phyloP scores from a whole-genome alignment of 2,113 vertebrate genomes.

The Tenebrosternarchus preto region DNA sequence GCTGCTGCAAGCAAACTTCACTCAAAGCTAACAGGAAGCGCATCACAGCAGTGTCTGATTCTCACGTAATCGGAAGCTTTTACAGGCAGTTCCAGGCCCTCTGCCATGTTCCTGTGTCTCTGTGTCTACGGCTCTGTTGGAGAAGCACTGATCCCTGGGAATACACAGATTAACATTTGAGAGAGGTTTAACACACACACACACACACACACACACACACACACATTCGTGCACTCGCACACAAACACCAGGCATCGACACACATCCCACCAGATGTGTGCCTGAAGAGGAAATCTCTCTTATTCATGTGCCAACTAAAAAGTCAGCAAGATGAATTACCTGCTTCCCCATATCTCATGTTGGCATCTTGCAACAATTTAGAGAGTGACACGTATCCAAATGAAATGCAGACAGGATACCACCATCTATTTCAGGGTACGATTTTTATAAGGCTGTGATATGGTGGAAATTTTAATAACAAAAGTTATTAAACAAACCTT shows the following conservation, averaged over 20 bases:
- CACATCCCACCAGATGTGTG: constrained; percentile 3
- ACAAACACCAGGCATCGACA: neutral
- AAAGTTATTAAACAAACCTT: constrained; percentile 28
- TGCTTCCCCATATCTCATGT: constrained; percentile 46
- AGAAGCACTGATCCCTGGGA: constrained; percentile 68
- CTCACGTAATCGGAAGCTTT: constrained; percentile 64
- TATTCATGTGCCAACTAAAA: constrained; percentile 55
- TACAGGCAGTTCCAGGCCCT: constrained; percentile 57
- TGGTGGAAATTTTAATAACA: neutral
- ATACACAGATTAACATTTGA: constrained; percentile 75
- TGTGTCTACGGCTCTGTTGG: constrained; percentile 64
- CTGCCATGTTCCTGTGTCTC: constrained; percentile 63
- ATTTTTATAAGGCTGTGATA: neutral
- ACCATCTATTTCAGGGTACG: neutral
- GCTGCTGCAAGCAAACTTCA: constrained; percentile 36
- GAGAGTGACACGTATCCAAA: constrained; percentile 56
- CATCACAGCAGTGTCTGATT: constrained; percentile 53
- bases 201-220: constrained; percentile 1
- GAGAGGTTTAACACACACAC: constrained; percentile 64
- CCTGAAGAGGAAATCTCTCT: constrained; percentile 61
- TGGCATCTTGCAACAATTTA: constrained; percentile 41
- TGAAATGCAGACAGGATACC: neutral
- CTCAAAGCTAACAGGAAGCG: constrained; percentile 50
- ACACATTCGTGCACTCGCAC: constrained; percentile 1
- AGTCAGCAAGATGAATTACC: constrained; percentile 60